phyloP scores from a whole-genome alignment of 2,888 invertebrate species.

The Tipula vernalis region DNA sequence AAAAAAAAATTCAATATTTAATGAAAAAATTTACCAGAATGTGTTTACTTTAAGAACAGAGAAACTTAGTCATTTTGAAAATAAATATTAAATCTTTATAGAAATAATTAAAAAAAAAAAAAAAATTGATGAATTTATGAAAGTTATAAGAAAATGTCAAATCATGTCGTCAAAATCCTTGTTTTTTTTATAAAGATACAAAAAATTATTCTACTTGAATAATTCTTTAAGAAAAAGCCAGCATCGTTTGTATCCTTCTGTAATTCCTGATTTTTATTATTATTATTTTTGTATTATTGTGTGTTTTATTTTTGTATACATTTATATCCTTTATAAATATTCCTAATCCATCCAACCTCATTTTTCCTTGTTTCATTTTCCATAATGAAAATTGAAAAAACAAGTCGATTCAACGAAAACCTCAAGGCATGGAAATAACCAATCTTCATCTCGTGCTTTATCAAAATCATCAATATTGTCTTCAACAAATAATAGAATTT shows the following conservation, averaged over 20 bases:
- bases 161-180: constrained; percentile 9
- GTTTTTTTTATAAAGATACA: background rate
- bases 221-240: background rate
- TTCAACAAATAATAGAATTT: background rate
- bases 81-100: background rate
- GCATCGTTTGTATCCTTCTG: background rate
- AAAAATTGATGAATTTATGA: background rate
- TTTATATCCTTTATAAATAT: background rate
- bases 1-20: background rate
- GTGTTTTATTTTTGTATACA: background rate
- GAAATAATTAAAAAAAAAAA: background rate
- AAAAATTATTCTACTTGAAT: background rate
- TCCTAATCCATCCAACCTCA: background rate
- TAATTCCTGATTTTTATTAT: background rate
- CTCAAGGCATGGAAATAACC: background rate
- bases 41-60: background rate
- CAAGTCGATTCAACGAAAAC: background rate
- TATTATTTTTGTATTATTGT: background rate
- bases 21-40: background rate
- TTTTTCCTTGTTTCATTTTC: background rate
- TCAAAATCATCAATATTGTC: constrained; percentile 8
- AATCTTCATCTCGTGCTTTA: background rate
- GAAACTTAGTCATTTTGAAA: background rate
- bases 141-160: background rate
- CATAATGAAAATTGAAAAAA: background rate